Base-by-base conservation (phyloP, 2,888 invertebrate genomes). In the Patella ulyssiponensis region DNA sequence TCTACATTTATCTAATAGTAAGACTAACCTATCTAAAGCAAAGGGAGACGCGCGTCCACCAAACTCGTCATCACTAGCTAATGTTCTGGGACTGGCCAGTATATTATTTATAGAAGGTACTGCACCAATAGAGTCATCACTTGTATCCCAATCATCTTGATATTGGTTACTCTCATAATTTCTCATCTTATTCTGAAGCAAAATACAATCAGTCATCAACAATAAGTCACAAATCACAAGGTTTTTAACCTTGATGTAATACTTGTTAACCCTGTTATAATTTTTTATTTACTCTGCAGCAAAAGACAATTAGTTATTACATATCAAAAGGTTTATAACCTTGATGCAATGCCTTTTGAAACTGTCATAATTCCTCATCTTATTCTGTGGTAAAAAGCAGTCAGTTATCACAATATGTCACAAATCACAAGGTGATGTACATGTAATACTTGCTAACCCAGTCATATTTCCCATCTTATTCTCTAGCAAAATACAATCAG, bases 11-110 rank as follows among this genome's bases (percentile, higher is more conserved):
- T 52, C n/a, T 51, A 51, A 64, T 7, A 20, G 33, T 23, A n/a
- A 44, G 27, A 23, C 70, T 77, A 78, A 88, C 87, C 87, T 88
- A 78, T 87, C 87, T 23, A 87, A 80, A 58, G 85, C 84, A 80
- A 88, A 88, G 54, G 88, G 88, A 71, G 88, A 88, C 11, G 83
- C 78, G 72, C 77, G 17, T 12, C 76, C 73, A 14, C 58, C 71
- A 51, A 54, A 70, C 20, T 71, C 71, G 51, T 76, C 76, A 58
- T 71, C 71, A 23, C 71, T 33, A 33, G 58, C 53, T 44, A 58
- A 23, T 0, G 73, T 44, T 20, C 69, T 58, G 52, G n/a, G 76
- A 56, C 53, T 71, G 17, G 75, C 53, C 15, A 27, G 75, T 14
- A 53, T 54, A 23, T 64, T 64, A 23, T 64, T 64, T 2, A 64